These are phyloP conservation scores for Urocolius indicus DNA, from an alignment of 2,113 vertebrate genomes.

Conservation along the genomic window DNA sequence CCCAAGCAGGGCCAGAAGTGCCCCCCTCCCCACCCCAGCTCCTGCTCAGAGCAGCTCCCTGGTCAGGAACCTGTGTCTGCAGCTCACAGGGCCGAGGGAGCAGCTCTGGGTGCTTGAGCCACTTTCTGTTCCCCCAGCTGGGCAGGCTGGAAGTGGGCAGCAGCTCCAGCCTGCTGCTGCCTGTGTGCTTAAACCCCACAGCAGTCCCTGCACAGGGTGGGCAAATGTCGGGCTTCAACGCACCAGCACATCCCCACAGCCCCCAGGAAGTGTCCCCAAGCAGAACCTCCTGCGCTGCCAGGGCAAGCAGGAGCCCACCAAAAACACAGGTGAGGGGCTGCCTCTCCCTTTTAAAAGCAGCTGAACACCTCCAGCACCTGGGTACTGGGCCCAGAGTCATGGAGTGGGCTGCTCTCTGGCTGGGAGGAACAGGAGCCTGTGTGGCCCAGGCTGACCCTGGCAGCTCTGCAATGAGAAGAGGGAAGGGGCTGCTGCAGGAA, in stretches of 20 bases:
- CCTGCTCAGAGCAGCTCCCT: background rate
- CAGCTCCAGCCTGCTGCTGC: background rate
- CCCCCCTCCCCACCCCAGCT: too few species aligned
- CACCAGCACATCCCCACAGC: background rate
- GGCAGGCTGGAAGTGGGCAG: background rate
- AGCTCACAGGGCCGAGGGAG: background rate
- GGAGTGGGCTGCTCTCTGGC: background rate
- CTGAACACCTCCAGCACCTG: background rate
- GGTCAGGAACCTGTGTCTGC: background rate
- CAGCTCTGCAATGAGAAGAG: background rate
- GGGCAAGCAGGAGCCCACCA: too few species aligned
- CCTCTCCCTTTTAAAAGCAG: background rate
- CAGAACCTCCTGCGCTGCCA: background rate
- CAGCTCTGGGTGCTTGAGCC: background rate
- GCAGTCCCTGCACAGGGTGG: background rate
- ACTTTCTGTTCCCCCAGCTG: background rate
- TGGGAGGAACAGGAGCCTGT: background rate
- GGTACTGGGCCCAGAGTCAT: accelerated
- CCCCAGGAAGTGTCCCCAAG: background rate
- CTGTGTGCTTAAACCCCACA: background rate
- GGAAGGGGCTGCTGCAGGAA: background rate
- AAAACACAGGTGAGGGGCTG: background rate
- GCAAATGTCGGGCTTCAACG: background rate
- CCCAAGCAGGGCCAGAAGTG: background rate
- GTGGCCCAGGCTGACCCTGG: background rate